A percentile compares a stretch with the other conserved stretches of the same genome.
Conservation (phyloP, 2,113 vertebrate genomes). For the Tetraodon nigroviridis region DNA sequence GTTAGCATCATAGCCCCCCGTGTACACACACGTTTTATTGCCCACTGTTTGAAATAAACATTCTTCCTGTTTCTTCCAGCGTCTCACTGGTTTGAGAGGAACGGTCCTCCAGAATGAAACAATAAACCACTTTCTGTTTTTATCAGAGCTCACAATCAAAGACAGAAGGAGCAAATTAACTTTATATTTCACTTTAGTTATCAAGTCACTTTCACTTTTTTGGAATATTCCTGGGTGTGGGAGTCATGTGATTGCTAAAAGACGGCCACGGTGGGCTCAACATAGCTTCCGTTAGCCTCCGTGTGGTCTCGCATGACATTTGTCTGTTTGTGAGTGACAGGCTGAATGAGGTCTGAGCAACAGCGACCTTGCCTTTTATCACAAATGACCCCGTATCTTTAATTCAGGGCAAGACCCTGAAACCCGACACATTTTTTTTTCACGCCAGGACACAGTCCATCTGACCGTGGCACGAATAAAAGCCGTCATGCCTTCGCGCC, state of each 20-base stretch:
- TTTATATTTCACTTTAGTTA: too few relatives aligned
- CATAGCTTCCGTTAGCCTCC: background rate
- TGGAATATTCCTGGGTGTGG: too few relatives aligned
- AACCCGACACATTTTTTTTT: constrained; percentile 47
- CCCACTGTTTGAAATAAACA: constrained; percentile 69
- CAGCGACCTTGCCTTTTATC: constrained; percentile 72
- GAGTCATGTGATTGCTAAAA: background rate
- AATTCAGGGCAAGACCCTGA: constrained; percentile 51
- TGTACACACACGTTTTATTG: constrained; percentile 65
- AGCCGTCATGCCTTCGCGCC: constrained; percentile 34
- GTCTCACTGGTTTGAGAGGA: constrained; percentile 30
- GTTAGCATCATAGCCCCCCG: constrained; percentile 82
- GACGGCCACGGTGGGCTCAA: background rate
- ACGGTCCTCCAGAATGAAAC: constrained; percentile 31
- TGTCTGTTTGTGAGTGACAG: constrained; percentile 58
- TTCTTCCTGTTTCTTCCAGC: constrained; percentile 9
- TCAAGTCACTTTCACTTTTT: too few relatives aligned
- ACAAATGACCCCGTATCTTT: constrained; percentile 62
- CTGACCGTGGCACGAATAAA: constrained; percentile 45
- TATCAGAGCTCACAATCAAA: too few relatives aligned
- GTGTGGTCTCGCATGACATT: constrained; percentile 22
- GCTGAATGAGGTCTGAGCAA: constrained; percentile 51
- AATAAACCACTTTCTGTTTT: background rate
- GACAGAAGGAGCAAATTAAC: too few relatives aligned
- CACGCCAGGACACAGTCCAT: constrained; percentile 36